Base-by-base conservation (phyloP, 2,113 vertebrate species). In the Anoplopoma fimbria region DNA sequence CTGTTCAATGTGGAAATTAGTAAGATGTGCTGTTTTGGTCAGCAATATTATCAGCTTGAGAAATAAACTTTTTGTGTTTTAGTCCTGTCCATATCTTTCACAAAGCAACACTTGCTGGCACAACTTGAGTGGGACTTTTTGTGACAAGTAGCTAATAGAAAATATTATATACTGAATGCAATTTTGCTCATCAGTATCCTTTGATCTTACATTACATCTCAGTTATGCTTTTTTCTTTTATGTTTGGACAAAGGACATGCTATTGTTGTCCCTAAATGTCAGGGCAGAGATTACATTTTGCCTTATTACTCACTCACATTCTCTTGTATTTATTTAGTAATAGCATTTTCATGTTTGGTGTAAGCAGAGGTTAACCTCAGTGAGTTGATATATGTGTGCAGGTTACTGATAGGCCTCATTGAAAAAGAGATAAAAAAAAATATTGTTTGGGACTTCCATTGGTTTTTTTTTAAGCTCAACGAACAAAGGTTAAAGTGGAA, bases 341-440 rank as follows among this genome's bases (percentile, higher is more conserved):
- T 2, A 67, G 9, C 34, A 53, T 31, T 38, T 51, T 13, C 7
- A 57, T 69, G 4, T 40, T 53, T 58, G 55, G n/a, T n/a, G n/a
- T n/a, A n/a, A n/a, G n/a, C n/a, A n/a, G n/a, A n/a, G n/a, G 57
- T 79, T 61, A 65, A 75, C 70, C 51, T 82, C 45, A 69, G 15
- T 17, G 36, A 73, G 8, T 9, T 42, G 55, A 70, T 38, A 42
- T 58, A 25, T 33, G 38, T 38, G 8, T 38, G 38, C 9, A 9
- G 10, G 38, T 10, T 38, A 38, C 38, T 38, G 38, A 38, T 38
- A 38, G 9, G 38, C 38, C 38, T 38, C 38, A 38, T 38, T 38
- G 38, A 38, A n/a, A n/a, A n/a, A 38, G 38, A 10, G 38, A 38
- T 38, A 38, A 2, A n/a, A n/a, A n/a, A n/a, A n/a, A n/a, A n/a